Conservation (phyloP, 2,888 invertebrate genomes). For the Drosophila phalerata region DNA sequence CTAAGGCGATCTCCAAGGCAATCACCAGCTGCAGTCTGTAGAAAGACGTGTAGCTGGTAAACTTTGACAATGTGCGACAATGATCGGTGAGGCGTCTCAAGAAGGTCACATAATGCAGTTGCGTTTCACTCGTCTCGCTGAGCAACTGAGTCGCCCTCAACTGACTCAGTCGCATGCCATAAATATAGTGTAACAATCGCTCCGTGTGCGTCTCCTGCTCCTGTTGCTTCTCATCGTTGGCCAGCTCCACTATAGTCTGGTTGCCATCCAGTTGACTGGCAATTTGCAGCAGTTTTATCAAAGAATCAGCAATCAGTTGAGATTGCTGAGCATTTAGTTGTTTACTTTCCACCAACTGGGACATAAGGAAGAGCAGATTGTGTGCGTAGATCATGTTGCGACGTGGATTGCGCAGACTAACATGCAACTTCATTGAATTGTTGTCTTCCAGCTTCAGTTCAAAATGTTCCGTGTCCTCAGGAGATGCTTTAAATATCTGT, state of each 20-base stretch:
- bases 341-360: conserved; percentile 65
- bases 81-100: conserved; percentile 74
- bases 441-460: conserved; percentile 72
- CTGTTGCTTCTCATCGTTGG: conserved; percentile 29
- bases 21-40: conserved; percentile 82
- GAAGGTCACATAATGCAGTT: conserved; percentile 76
- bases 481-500: conserved; percentile 22
- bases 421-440: conserved; percentile 60
- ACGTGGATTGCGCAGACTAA: conserved; percentile 69
- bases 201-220: conserved; percentile 58
- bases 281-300: conserved; percentile 67
- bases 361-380: conserved; percentile 74
- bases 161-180: conserved; percentile 74
- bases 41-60: conserved; percentile 70
- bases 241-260: conserved; percentile 1
- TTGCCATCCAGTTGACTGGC: conserved; percentile 53
- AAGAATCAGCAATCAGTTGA: conserved; percentile 68
- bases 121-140: conserved; percentile 57
- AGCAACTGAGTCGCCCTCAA: conserved; percentile 75
- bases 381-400: conserved; percentile 83
- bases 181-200: conserved; percentile 83
- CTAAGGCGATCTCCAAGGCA: conserved; percentile 71
- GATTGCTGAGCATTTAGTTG: conserved; percentile 65
- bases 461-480: conserved; percentile 29
- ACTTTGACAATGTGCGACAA: conserved; percentile 65